Evolutionary conservation across 2,888 invertebrate genomes (phyloP), one percentile per base, ranked within the genome.

Genomic region (Tipula lateralis): DNA sequence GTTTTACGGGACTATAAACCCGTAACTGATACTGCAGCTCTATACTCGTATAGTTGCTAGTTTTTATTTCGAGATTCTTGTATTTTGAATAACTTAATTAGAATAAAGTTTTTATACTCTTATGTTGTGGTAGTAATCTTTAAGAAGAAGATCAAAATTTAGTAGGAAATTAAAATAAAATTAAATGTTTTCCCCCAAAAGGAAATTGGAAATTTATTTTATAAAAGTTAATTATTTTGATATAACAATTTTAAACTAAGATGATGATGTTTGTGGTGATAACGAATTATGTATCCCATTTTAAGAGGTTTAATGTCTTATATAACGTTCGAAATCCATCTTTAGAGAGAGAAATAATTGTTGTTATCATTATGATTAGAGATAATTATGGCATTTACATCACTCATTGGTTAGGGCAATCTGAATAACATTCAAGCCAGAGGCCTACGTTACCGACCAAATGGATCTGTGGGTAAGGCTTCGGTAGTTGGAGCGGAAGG

Each of bases 191-290:
- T 66, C 24, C 66, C 66, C 66, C 66, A 66, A 66, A 66, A 66
- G 66, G 66, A 66, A 66, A 66, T 66, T 66, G 66, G 66, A 66
- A 66, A 24, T 66, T 66, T 66, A 66, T 24, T 66, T 9, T 66
- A 66, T 66, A 66, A 66, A 66, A 66, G 66, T 66, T 66, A 66
- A 66, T 66, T 66, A 66, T 66, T 66, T 66, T 66, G 12, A 66
- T 9, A 66, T 24, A 66, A 66, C 24, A 66, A 66, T 24, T 66
- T 66, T 66, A 66, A 66, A n/a, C n/a, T n/a, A 24, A 24, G 66
- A 66, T 66, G 66, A 66, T 66, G 19, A 66, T 66, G 66, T 66
- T 24, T 66, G 66, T 13, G 66, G 66, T 66, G 66, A 66, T 66
- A 66, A 66, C 66, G 66, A 66, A 66, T 66, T 66, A 66, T 66